Evolutionary conservation across 1,140 invertebrate species (phyloP).

Genomic region (Tenebrio molitor): DNA sequence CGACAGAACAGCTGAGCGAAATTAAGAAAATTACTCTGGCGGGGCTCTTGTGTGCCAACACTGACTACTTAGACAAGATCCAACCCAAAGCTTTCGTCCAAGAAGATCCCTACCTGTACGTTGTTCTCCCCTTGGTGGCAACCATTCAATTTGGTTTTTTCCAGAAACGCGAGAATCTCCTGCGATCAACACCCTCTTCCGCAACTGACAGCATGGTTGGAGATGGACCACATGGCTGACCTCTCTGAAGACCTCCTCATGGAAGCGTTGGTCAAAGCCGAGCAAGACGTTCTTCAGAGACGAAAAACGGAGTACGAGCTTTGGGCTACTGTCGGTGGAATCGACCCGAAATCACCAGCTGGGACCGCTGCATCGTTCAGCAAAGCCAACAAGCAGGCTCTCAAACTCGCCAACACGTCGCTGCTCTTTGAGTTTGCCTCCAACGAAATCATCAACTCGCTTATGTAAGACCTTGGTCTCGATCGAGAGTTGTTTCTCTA

Average conservation of each 20-base stretch:
- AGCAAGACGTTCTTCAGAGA: constrained; percentile 78
- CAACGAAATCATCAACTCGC: constrained; percentile 82
- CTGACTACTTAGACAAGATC: constrained; percentile 74
- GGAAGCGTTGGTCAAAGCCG: constrained; percentile 81
- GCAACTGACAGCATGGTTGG: constrained; percentile 76
- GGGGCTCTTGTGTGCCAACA: constrained; percentile 88
- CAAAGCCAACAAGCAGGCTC: constrained; percentile 86
- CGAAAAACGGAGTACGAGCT: constrained; percentile 83
- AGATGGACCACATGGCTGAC: constrained; percentile 68
- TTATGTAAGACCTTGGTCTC: constrained; percentile 68
- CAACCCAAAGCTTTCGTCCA: constrained; percentile 90
- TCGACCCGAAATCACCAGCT: constrained; percentile 87
- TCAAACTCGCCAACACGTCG: constrained; percentile 87
- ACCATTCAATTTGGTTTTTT: background rate
- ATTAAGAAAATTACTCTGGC: constrained; percentile 87
- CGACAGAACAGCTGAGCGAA: constrained; percentile 85
- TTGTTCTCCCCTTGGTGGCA: constrained; percentile 43
- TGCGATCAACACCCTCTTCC: constrained; percentile 80
- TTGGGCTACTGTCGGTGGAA: constrained; percentile 80
- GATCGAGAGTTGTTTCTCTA: too few species aligned
- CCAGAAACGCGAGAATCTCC: constrained; percentile 80
- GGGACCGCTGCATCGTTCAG: constrained; percentile 90
- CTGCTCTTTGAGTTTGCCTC: constrained; percentile 90
- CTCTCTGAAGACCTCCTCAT: constrained; percentile 71
- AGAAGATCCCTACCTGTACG: constrained; percentile 88